Evolutionary conservation across 1,140 invertebrate genomes (phyloP), one percentile per base, ranked within the genome.

Genomic region (Delia radicum): DNA sequence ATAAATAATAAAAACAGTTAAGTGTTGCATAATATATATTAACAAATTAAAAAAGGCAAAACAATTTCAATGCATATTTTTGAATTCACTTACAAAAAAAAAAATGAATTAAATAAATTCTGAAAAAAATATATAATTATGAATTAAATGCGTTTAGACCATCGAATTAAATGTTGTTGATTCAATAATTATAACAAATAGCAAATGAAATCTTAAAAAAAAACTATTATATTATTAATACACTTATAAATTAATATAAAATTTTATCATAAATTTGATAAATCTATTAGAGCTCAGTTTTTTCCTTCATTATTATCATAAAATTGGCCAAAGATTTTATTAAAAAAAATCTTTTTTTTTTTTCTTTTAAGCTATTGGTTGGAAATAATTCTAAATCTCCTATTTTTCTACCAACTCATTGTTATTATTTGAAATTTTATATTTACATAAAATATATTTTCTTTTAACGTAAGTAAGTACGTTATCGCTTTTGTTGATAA

Each of bases 101-200:
- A 65, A 65, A 48, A 48, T 48, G 46, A n/a, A 67, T 63, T 27
- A 12, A 63, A 31, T 5, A 3, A 65, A 65, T 24, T 24, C 24
- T 29, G 18, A 13, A 26, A 65, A 65, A 67, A 67, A n/a, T 29
- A 31, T 67, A 67, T 29, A 67, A 67, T 31, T 67, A 28, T 31
- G 12, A n/a, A 67, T 67, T 67, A 67, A 67, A 67, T 67, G 63
- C 29, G 63, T 67, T 67, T 18, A 67, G 63, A 67, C 28, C 63
- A 67, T 67, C 63, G 63, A 67, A 31, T 67, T 67, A 18, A 29
- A 31, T 67, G 63, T 67, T 67, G 63, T 67, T 31, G 29, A 67
- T 18, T 67, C 28, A 31, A 18, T 31, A 67, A 67, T 29, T 67
- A n/a, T 31, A 28, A n/a, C 27, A 67, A 67, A 65, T 33, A 15